A percentile compares a stretch with the other conserved stretches of the same genome.
Evolutionary conservation across 2,113 vertebrate genomes (phyloP).

Genomic region (Mungos mungo): DNA sequence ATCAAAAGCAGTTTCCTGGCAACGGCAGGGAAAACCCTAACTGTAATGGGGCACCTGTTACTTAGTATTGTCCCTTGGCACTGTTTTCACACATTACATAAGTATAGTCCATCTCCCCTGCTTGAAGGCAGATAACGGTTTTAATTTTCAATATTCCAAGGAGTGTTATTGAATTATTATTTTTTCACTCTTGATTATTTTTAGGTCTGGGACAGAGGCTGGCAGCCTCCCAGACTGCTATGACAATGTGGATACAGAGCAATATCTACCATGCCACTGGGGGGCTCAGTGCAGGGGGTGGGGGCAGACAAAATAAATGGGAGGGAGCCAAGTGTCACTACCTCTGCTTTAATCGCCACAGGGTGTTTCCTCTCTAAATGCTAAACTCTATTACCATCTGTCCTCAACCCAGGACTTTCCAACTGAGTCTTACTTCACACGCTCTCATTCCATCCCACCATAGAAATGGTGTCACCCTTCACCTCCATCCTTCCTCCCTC

Average conservation of each 20-base stretch:
- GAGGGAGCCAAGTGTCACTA: neutral
- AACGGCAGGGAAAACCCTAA: neutral
- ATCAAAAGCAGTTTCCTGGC: neutral
- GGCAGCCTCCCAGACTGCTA: neutral
- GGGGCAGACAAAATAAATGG: neutral
- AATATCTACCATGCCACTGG: neutral
- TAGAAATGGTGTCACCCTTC: neutral
- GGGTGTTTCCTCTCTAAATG: neutral
- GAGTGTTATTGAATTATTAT: neutral
- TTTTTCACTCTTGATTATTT: neutral
- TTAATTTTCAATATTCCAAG: neutral
- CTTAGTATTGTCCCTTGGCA: neutral
- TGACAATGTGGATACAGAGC: neutral
- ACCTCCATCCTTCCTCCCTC: neutral
- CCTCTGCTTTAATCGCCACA: neutral
- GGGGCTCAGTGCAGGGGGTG: neutral
- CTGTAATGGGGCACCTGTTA: neutral
- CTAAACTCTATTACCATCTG: neutral
- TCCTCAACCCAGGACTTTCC: neutral
- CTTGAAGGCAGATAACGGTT: neutral
- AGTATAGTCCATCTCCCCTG: neutral
- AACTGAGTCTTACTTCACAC: neutral
- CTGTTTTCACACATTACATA: neutral
- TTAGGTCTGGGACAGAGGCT: neutral
- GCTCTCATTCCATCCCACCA: neutral